Percentiles rank a stretch among this genome's conserved stretches.
phyloP scores from a whole-genome alignment of 2,113 vertebrate genomes.

The Tricholaema leucomelas region DNA sequence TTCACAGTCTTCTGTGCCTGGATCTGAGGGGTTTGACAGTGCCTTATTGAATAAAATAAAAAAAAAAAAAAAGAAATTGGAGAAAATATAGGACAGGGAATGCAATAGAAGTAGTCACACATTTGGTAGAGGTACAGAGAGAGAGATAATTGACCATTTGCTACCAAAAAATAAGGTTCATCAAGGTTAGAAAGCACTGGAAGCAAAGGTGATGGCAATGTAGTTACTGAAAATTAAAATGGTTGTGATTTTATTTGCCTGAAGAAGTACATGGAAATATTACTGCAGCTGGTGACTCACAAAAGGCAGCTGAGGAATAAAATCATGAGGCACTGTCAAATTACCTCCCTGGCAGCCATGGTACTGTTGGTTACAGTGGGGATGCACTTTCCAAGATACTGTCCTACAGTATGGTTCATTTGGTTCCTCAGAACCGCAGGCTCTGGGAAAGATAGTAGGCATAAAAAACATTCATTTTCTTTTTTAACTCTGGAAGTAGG shows the following conservation, averaged over 20 bases:
- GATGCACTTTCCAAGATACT: background rate
- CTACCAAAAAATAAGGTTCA: background rate
- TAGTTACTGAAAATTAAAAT: constrained; percentile 56
- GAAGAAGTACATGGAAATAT: constrained; percentile 8
- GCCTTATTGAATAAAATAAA: background rate
- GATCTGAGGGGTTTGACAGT: background rate
- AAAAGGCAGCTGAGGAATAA: constrained; percentile 19
- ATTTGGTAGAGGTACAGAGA: background rate
- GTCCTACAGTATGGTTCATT: background rate
- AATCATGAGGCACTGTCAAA: background rate
- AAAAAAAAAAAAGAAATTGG: background rate
- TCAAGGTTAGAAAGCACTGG: constrained; percentile 28
- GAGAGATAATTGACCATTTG: background rate
- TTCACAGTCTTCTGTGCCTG: background rate
- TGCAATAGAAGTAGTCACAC: background rate
- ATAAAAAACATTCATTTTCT: background rate
- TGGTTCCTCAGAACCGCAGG: background rate
- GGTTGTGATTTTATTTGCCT: constrained; percentile 20
- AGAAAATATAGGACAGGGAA: background rate
- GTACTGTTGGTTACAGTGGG: background rate
- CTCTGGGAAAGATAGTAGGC: background rate
- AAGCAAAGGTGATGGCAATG: constrained; percentile 1
- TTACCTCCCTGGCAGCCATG: background rate
- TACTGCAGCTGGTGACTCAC: constrained; percentile 35
- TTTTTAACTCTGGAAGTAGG: background rate